Evolutionary conservation across 1,140 invertebrate species (phyloP), one percentile per base, ranked within the genome.

Genomic region (Drosophila obscura): DNA sequence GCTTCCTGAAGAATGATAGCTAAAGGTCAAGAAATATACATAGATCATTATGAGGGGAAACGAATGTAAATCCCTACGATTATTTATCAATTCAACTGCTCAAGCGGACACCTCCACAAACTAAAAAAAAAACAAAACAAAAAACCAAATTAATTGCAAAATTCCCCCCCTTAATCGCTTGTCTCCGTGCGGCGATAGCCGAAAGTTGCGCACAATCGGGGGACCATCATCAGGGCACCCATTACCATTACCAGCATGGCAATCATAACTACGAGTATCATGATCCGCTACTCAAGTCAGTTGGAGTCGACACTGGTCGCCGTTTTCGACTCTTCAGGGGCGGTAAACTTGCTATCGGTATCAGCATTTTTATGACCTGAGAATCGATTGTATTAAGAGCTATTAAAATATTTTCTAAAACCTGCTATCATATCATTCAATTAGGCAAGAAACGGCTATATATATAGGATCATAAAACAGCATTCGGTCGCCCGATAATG

Each of bases 401-500:
- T 88, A 87, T 87, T 87, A 87, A 87, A 87, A 87, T 87, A 88
- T 87, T 88, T 87, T 87, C 83, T 88, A 82, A 85, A 82, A 68
- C 74, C 83, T 75, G 66, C 82, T 87, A 88, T 87, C 82, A 87
- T 87, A 82, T 87, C 82, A 87, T 87, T 87, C 82, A 88, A 87
- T 87, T 87, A 88, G 83, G 82, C 82, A 87, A 88, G 82, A 76
- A 87, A 88, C 77, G 52, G 67, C 78, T 87, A 82, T 82, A 82
- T 82, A 87, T 87, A 88, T 88, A 76, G 74, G 62, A 87, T 73
- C 82, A 87, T 87, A 87, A 87, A 87, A 87, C 83, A 87, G 44
- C 63, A 79, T 78, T 76, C 73, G 72, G 61, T 57, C 62, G 61
- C 78, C 67, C 65, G 83, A 87, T 85, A 85, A 63, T 82, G 71